Base-by-base conservation (phyloP, 2,797 vertebrate species). In the Cetoscarus ocellatus region DNA sequence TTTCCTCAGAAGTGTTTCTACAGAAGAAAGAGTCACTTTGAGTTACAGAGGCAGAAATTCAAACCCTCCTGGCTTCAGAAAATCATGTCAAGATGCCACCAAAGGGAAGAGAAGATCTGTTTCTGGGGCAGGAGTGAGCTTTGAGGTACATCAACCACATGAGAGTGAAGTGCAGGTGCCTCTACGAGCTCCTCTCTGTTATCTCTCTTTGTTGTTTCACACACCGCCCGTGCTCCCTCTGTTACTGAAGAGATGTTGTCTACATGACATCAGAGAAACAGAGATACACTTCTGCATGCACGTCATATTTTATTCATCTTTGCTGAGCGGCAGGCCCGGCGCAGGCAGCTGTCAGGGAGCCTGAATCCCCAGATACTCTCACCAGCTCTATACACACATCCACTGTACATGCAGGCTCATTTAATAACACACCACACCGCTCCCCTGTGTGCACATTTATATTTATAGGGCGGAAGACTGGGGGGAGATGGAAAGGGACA, bases 291-390 rank as follows among this genome's bases (percentile, higher is more conserved):
- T 12, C 67, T 83, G 67, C 75, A 56, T 91, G 82, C 83, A 62
- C 55, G 78, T 91, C 88, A 94, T 94, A 90, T 93, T 94, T 94
- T 93, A 94, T 95, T 94, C 85, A 94, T 93, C 73, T 81, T 64
- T 70, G 77, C 73, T 85, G 84, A 86, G 79, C 87, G 89, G 83
- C 85, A 55, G 65, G n/a, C 70, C 67, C 70, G 84, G 70, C 78
- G 83, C 67, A 90, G 73, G 86, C 87, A 67, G 86, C 86, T 88
- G 85, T 88, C 88, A 86, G 63, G 70, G 61, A 84, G 70, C 79
- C 61, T 19, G 66, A 85, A 77, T 91, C 87, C 82, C 80, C 53
- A 66, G 69, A 88, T 66, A 64, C 69, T 70, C 70, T 77, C 63
- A 82, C 74, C 56, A 54, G 74, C 82, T 89, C 71, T 82, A 65